Conservation (phyloP, 2,113 vertebrate genomes). For the Clarias gariepinus region DNA sequence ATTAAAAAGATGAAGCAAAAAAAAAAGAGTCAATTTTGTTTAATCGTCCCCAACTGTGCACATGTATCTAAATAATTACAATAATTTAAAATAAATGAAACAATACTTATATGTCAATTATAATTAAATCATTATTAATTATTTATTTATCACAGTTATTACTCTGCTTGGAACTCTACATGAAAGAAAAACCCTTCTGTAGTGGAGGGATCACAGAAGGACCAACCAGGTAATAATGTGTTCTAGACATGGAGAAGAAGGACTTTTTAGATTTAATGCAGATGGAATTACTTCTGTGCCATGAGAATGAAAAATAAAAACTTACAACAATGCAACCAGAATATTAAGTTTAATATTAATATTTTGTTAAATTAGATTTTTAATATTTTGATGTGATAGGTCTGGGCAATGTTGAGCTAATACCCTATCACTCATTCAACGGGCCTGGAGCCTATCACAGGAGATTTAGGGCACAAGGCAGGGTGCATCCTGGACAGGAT, state of each 20-base stretch:
- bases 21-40: conserved; percentile 1
- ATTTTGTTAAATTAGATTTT: neutral
- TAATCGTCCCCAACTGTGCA: neutral
- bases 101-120: neutral
- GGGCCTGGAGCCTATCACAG: no score
- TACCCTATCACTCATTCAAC: neutral
- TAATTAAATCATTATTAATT: neutral
- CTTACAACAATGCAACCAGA: neutral
- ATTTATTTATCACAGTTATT: no score
- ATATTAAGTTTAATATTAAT: neutral
- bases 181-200: neutral
- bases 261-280: neutral
- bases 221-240: neutral
- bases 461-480: no score
- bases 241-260: neutral
- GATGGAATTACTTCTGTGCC: neutral
- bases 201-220: neutral
- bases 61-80: neutral
- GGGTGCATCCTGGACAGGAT: no score
- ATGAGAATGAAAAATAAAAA: neutral
- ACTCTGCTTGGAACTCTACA: neutral
- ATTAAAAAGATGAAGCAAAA: neutral
- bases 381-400: neutral
- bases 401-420: neutral
- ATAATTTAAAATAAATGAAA: no score